Base-by-base conservation (phyloP, 2,113 vertebrate genomes). In the Sterrhoptilus dennistouni region DNA sequence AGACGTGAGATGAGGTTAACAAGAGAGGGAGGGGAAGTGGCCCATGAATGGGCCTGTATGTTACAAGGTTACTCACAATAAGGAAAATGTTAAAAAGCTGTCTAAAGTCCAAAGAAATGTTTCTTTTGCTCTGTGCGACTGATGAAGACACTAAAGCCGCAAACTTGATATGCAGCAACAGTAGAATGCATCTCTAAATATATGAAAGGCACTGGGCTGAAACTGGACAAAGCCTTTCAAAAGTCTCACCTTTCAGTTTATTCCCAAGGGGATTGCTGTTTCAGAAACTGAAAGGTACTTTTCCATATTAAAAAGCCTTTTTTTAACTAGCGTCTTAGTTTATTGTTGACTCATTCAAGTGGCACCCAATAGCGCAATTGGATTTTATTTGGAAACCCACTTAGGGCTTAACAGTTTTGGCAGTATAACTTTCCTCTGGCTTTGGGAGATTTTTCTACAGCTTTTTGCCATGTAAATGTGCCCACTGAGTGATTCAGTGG, bases 271-370 rank as follows among this genome's bases (percentile, higher is more conserved):
- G 76, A 53, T 61, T 95, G 79, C 80, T 94, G 88, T 87, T 96
- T 92, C 93, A 96, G 72, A 93, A 89, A 60, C 72, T 94, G 88
- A 96, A 96, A 89, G 95, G 93, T 96, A 92, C 79, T 96, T 94
- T 95, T 92, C 92, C 80, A 78, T 93, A 86, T 74, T 96, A 95
- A 97, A 89, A 96, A 93, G 90, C 21, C 49, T 79, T 93, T 90
- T 94, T 92, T 92, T 10, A 93, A 94, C 83, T 86, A 89, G 20
- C 20, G 36, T n/a, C 60, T 94, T 94, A 90, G 83, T 93, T 95
- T 96, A 96, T 97, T 95, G 96, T 97, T 92, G 88, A 97, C 60
- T 95, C 92, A 95, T 96, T 95, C 88, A 96, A 93, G 83, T 84
- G 90, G 88, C 60, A 90, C 83, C 96, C 95, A 97, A 96, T 97